phyloP scores from a whole-genome alignment of 2,888 invertebrate genomes.

The Crossocerus cetratus region DNA sequence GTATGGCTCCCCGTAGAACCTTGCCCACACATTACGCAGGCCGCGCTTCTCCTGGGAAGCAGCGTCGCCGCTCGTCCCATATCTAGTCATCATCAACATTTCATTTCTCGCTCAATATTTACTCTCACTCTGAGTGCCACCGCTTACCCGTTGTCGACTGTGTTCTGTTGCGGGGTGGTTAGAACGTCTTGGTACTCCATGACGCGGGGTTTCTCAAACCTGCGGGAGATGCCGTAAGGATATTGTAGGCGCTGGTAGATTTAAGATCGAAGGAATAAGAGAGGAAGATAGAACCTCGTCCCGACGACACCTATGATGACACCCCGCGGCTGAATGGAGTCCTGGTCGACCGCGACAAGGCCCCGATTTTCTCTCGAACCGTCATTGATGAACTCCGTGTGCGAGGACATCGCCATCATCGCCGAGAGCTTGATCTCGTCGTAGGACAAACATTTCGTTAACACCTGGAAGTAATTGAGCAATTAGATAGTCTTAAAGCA shows the following conservation, averaged over 20 bases:
- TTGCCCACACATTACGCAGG: constrained; percentile 67
- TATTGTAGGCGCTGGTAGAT: neutral
- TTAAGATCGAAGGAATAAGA: constrained; percentile 11
- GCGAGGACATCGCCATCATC: constrained; percentile 80
- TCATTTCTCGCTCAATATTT: neutral
- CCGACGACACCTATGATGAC: constrained; percentile 77
- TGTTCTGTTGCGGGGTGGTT: constrained; percentile 79
- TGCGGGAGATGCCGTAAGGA: constrained; percentile 30
- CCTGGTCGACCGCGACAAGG: constrained; percentile 75
- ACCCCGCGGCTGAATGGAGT: constrained; percentile 77
- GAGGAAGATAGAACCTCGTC: constrained; percentile 60
- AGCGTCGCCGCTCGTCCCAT: constrained; percentile 61
- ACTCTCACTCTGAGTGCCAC: neutral
- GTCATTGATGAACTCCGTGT: constrained; percentile 81
- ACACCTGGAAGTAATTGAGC: constrained; percentile 57
- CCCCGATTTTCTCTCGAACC: constrained; percentile 80
- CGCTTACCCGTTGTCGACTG: constrained; percentile 77
- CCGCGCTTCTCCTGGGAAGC: constrained; percentile 60
- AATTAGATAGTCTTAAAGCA: too few relatives aligned
- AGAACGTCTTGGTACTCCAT: constrained; percentile 83
- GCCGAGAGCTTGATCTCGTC: constrained; percentile 83
- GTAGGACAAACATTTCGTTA: constrained; percentile 81
- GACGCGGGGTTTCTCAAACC: constrained; percentile 78
- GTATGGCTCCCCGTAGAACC: constrained; percentile 71
- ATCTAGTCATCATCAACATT: constrained; percentile 48